These are phyloP conservation scores for Nannobrachium achirus DNA, from an alignment of 2,113 vertebrate genomes.

Conservation along the genomic window DNA sequence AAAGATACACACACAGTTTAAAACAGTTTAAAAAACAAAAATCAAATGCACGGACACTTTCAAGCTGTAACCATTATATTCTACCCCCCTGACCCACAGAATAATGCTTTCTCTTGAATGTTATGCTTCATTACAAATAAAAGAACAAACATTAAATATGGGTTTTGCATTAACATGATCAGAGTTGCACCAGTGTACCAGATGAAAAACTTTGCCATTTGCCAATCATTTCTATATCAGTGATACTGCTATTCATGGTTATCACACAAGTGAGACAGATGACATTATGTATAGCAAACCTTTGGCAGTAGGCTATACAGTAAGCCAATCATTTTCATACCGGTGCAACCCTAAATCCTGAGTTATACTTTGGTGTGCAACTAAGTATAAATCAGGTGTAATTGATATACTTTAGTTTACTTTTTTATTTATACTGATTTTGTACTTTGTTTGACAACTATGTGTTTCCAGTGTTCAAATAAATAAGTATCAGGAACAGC, in stretches of 20 bases:
- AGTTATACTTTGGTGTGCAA: no score
- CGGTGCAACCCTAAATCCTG: no score
- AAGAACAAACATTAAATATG: slow-evolving; percentile 58
- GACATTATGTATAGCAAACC: no score
- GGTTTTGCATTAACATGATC: slow-evolving; percentile 54
- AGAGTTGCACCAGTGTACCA: no score
- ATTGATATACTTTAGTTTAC: slow-evolving; percentile 1
- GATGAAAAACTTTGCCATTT: no score
- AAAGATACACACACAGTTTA: slow-evolving; percentile 86
- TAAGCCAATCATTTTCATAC: no score
- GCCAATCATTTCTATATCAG: no score
- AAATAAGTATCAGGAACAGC: slow-evolving; percentile 61
- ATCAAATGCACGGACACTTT: slow-evolving; percentile 70
- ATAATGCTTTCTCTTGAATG: slow-evolving; percentile 61
- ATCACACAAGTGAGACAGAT: no score
- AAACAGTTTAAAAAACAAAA: slow-evolving; percentile 74
- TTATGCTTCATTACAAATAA: slow-evolving; percentile 76
- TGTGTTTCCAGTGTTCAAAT: slow-evolving; percentile 45
- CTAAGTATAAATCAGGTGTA: no score
- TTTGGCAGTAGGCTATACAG: no score
- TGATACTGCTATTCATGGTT: no score
- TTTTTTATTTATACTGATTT: slow-evolving; percentile 30
- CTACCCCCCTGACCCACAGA: slow-evolving; percentile 51
- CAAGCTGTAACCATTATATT: slow-evolving; percentile 65
- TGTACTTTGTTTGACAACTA: slow-evolving; percentile 38